phyloP scores from a whole-genome alignment of 1,140 invertebrate genomes.

The Drosophila sturtevanti region DNA sequence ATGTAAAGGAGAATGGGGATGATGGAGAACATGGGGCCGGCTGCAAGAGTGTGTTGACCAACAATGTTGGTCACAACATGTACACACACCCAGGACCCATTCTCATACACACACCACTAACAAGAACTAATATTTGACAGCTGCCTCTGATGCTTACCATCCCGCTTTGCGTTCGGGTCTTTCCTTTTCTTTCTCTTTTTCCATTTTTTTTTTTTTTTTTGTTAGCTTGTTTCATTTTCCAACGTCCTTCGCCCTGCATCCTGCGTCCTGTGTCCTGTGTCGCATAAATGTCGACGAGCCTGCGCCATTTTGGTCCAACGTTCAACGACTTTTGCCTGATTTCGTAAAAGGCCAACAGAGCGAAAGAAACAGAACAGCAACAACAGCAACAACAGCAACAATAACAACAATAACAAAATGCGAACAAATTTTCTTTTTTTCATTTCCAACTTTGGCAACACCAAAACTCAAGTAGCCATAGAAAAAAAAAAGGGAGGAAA shows the following conservation, averaged over 20 bases:
- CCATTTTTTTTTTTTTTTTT: not conserved
- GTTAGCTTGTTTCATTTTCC: not conserved
- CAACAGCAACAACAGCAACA: slow-evolving; percentile 6
- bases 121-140: slow-evolving; percentile 63
- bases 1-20: no score
- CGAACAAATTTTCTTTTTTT: slow-evolving; percentile 34
- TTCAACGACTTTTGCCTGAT: slow-evolving; percentile 79
- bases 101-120: slow-evolving; percentile 25
- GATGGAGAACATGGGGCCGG: not conserved
- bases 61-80: slow-evolving; percentile 75
- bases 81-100: slow-evolving; percentile 34
- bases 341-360: slow-evolving; percentile 73
- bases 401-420: not conserved
- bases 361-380: slow-evolving; percentile 31
- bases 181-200: not conserved
- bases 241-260: not conserved
- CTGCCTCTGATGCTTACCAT: slow-evolving; percentile 41
- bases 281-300: slow-evolving; percentile 51
- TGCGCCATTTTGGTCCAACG: slow-evolving; percentile 50
- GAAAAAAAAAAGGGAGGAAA: slow-evolving; percentile 19
- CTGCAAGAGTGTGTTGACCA: slow-evolving; percentile 68
- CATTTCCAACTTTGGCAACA: slow-evolving; percentile 36
- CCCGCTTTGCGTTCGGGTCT: slow-evolving; percentile 5
- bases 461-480: slow-evolving; percentile 62
- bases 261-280: not conserved